Conservation (phyloP, 2,888 invertebrate genomes). For the Drosophila trichaetosa region DNA sequence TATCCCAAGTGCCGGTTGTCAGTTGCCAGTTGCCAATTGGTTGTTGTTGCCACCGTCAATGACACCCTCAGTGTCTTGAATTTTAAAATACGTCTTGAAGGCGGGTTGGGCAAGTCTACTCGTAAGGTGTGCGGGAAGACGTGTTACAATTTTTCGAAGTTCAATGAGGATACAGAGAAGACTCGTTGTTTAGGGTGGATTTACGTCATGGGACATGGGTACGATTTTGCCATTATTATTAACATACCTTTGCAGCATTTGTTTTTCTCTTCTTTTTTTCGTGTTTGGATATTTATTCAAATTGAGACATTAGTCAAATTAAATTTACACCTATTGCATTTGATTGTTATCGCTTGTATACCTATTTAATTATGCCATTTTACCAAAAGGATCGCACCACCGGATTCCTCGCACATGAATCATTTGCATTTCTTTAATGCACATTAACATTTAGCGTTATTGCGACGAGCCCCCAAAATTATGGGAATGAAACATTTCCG, state of each 20-base stretch:
- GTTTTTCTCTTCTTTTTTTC: constrained; percentile 14
- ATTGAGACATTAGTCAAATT: constrained; percentile 84
- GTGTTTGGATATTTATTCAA: constrained; percentile 76
- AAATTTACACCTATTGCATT: constrained; percentile 83
- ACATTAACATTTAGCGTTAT: constrained; percentile 65
- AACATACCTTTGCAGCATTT: constrained; percentile 51
- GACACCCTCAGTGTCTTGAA: constrained; percentile 80
- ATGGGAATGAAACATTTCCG: constrained; percentile 28
- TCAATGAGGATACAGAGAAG: constrained; percentile 30
- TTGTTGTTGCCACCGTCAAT: constrained; percentile 65
- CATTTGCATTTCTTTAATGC: constrained; percentile 69
- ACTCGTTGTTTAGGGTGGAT: constrained; percentile 41
- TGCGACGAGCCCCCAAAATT: constrained; percentile 50
- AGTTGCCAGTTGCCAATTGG: constrained; percentile 46
- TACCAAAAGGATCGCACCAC: neutral
- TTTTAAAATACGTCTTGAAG: constrained; percentile 70
- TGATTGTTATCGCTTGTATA: constrained; percentile 80
- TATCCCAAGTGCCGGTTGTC: constrained; percentile 47
- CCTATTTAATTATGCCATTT: constrained; percentile 54
- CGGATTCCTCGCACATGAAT: constrained; percentile 10
- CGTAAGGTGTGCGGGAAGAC: constrained; percentile 57
- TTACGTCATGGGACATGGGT: constrained; percentile 42
- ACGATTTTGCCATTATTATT: constrained; percentile 61
- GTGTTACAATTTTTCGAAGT: constrained; percentile 67
- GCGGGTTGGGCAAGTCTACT: neutral